phyloP scores from a whole-genome alignment of 2,797 vertebrate genomes.

The Ptychadena robeensis region DNA sequence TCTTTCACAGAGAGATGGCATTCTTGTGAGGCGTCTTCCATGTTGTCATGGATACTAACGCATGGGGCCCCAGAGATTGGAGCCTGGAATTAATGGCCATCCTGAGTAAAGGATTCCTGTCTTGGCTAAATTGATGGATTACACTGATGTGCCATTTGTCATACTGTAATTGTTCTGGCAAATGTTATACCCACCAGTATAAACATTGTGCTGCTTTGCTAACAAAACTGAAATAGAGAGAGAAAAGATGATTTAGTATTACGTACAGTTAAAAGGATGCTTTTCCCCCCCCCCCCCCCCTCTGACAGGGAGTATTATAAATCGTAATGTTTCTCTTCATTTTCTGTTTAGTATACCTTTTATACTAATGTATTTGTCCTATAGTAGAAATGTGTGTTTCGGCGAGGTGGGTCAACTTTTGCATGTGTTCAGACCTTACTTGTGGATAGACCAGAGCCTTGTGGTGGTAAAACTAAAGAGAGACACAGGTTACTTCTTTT shows the following conservation, averaged over 20 bases:
- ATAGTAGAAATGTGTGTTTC: background rate
- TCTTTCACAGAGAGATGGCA: slow-evolving; percentile 84
- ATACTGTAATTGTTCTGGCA: slow-evolving; percentile 99
- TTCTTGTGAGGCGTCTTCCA: slow-evolving; percentile 81
- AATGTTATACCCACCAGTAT: slow-evolving; percentile 99
- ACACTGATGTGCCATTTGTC: slow-evolving; percentile 99
- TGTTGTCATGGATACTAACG: slow-evolving; percentile 95
- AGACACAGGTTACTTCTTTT: background rate
- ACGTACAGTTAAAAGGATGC: slow-evolving; percentile 79
- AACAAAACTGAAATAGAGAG: slow-evolving; percentile 93
- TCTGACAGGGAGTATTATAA: slow-evolving; percentile 13
- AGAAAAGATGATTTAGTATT: slow-evolving; percentile 91
- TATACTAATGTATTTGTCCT: background rate
- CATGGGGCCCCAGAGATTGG: slow-evolving; percentile 95
- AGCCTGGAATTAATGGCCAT: slow-evolving; percentile 93
- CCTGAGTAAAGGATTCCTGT: slow-evolving; percentile 99
- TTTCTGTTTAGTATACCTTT: background rate
- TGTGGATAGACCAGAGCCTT: no score
- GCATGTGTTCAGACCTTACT: background rate
- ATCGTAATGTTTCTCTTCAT: slow-evolving; percentile 3
- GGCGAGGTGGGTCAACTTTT: background rate
- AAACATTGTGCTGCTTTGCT: slow-evolving; percentile 94
- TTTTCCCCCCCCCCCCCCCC: no score
- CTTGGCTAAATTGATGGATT: slow-evolving; percentile 95
- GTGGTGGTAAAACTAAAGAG: no score